These are phyloP conservation scores for Trinorchestia longiramus DNA, from an alignment of 1,140 invertebrate genomes.

Conservation along the genomic window DNA sequence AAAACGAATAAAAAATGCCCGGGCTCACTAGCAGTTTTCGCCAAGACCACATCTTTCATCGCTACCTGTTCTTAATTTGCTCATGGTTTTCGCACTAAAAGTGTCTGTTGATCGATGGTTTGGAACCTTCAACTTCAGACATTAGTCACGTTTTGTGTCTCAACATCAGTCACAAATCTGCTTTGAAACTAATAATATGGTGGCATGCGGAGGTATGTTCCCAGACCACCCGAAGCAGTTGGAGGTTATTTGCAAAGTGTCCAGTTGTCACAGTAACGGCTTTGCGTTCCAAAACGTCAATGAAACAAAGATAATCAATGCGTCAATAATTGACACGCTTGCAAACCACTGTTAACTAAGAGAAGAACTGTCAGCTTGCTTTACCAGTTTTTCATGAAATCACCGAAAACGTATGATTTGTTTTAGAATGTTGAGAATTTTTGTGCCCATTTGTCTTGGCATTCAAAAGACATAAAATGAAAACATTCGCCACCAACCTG, in stretches of 20 bases:
- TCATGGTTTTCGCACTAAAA: neutral
- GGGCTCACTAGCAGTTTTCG: neutral
- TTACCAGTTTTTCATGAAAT: neutral
- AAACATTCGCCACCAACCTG: neutral
- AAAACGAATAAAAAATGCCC: neutral
- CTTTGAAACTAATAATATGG: neutral
- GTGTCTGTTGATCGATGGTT: neutral
- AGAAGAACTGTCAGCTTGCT: neutral
- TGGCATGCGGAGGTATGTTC: neutral
- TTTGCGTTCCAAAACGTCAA: neutral
- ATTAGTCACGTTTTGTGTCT: neutral
- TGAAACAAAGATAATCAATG: neutral
- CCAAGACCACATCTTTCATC: neutral
- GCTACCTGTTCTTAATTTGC: neutral
- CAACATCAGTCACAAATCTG: neutral
- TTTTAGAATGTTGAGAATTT: neutral
- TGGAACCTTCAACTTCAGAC: neutral
- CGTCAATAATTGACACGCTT: neutral
- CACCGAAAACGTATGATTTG: neutral
- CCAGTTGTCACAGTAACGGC: neutral
- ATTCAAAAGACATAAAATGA: neutral
- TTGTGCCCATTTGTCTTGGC: neutral
- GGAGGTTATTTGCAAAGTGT: neutral
- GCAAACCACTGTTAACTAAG: neutral
- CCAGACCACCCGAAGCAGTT: neutral